Evolutionary conservation across 2,797 vertebrate genomes (phyloP), one percentile per base, ranked within the genome.

Genomic region (Semaprochilodus insignis): DNA sequence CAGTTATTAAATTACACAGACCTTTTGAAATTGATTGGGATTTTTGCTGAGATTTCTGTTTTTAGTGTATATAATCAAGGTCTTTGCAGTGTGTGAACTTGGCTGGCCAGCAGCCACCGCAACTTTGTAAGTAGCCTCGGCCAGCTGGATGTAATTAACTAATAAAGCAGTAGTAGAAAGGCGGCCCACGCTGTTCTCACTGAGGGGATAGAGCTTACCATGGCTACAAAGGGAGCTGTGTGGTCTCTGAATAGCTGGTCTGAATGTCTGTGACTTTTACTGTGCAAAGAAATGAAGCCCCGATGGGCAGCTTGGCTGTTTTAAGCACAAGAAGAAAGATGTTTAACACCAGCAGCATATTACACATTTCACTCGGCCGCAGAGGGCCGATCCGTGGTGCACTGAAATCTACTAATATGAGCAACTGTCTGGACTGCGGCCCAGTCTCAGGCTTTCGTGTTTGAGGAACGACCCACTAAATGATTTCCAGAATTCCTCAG

Each of bases 91-190:
- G 44, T 54, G 55, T 34, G 52, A 63, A 36, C 40, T 16, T 75
- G 8, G 36, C 77, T 44, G 44, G 23, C 52, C 71, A 57, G 51
- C 31, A 15, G 36, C 44, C 27, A 25, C 40, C 40, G 55, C 54
- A 70, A 69, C 63, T 84, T 66, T 57, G 67, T 79, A 70, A 83
- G 63, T 52, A 80, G 25, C 63, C 63, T 55, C 72, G 52, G 72
- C 27, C 82, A 80, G 82, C 82, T 75, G 82, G 82, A 84, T 80
- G 77, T 62, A 80, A 80, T 80, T 84, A 84, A 84, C 71, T 76
- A 80, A 74, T 79, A 79, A 83, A 70, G 71, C 77, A 74, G 66
- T 23, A 34, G 44, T 60, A 44, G 72, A 70, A 75, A 76, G 55
- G 55, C 72, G 73, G 55, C 69, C 71, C 82, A 80, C 72, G 62